phyloP scores from a whole-genome alignment of 2,113 vertebrate species.

The Noturus placidus region DNA sequence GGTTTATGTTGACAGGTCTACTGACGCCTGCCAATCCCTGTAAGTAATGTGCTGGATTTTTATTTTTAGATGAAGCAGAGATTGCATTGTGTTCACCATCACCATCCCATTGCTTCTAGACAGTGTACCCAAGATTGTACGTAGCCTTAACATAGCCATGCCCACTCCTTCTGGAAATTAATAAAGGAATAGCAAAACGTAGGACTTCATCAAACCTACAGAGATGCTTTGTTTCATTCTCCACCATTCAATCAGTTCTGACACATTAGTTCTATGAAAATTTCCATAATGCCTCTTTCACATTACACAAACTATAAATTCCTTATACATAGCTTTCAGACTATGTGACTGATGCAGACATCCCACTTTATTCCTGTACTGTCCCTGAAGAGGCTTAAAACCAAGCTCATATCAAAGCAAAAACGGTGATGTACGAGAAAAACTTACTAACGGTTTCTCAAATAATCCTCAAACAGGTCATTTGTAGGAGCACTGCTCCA shows the following conservation, averaged over 20 bases:
- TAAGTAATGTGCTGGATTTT: slow-evolving; percentile 20
- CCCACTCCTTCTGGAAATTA: background rate
- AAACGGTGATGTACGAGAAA: no score
- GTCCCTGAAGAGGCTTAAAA: background rate
- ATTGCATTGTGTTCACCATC: slow-evolving; percentile 22
- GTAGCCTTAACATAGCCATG: slow-evolving; percentile 7
- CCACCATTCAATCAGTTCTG: slow-evolving; percentile 22
- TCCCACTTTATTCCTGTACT: background rate
- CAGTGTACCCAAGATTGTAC: slow-evolving; percentile 33
- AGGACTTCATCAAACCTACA: slow-evolving; percentile 10
- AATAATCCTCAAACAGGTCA: background rate
- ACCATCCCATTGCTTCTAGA: background rate
- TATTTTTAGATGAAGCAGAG: slow-evolving; percentile 1
- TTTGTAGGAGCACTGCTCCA: slow-evolving; percentile 29
- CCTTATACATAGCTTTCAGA: background rate
- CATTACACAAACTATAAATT: background rate
- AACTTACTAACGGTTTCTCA: background rate
- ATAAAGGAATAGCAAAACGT: background rate
- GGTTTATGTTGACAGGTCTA: slow-evolving; percentile 37
- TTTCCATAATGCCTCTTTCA: background rate
- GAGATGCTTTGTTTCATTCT: background rate
- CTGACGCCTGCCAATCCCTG: slow-evolving; percentile 37
- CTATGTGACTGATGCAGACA: background rate
- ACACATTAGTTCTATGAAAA: background rate
- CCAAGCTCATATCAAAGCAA: background rate